Conservation (phyloP, 2,888 invertebrate species). For the Meta bourneti region DNA sequence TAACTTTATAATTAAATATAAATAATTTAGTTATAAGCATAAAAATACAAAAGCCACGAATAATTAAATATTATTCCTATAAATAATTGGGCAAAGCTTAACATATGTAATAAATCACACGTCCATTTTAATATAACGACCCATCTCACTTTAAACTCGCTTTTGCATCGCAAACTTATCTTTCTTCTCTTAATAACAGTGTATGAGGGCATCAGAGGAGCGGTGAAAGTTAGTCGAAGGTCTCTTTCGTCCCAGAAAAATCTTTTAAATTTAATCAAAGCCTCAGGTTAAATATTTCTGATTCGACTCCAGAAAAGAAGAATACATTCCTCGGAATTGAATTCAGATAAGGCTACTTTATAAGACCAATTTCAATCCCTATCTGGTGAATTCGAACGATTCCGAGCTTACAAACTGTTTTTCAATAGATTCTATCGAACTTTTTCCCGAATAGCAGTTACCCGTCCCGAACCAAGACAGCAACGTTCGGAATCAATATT, state of each 20-base stretch:
- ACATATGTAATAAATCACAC: too few species aligned
- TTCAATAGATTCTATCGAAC: conserved; percentile 42
- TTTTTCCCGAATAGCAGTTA: conserved; percentile 38
- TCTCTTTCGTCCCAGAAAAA: neutral
- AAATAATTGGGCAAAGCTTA: too few species aligned
- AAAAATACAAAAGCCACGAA: too few species aligned
- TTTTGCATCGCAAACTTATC: neutral
- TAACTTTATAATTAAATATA: too few species aligned
- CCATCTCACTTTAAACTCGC: too few species aligned
- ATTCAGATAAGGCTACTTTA: conserved; percentile 20
- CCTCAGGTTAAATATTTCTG: neutral
- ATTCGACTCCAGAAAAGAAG: neutral
- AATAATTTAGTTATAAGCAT: too few species aligned
- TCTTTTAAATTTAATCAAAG: neutral
- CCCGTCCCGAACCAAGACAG: conserved; percentile 24
- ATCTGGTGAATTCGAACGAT: conserved; percentile 27
- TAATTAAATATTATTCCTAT: too few species aligned
- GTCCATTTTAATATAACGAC: too few species aligned
- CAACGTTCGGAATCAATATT: conserved; percentile 42
- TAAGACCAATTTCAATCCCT: conserved; percentile 5
- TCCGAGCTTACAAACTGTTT: conserved; percentile 42
- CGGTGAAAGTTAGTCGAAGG: neutral
- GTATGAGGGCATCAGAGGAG: neutral
- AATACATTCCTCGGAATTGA: conserved; percentile 22
- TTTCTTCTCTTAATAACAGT: neutral